These are phyloP conservation scores for Rhamphomyia laevipes DNA, from an alignment of 2,888 invertebrate genomes.

Conservation along the genomic window DNA sequence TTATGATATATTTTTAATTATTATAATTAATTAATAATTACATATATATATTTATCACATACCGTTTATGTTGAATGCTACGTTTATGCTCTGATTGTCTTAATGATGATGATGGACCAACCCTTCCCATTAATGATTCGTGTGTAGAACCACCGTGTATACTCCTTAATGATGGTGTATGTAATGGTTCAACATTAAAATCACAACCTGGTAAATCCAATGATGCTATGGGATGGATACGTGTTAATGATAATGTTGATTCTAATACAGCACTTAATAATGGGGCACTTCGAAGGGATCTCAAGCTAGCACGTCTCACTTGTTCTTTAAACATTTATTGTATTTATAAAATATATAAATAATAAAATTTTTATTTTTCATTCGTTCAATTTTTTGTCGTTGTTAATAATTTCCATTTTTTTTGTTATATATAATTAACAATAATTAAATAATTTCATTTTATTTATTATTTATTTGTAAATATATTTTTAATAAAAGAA, in stretches of 20 bases:
- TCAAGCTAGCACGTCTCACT: conserved; percentile 37
- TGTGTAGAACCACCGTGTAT: conserved; percentile 21
- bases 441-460: no score
- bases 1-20: not conserved
- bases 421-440: no score
- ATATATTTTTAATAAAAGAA: no score
- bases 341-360: conserved; percentile 8
- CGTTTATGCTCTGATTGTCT: conserved; percentile 29
- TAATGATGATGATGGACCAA: conserved; percentile 19
- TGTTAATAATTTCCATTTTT: not conserved
- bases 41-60: conserved; percentile 19
- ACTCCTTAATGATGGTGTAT: conserved; percentile 26
- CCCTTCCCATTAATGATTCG: conserved; percentile 18
- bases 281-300: conserved; percentile 39
- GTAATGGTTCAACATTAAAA: conserved; percentile 26
- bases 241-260: conserved; percentile 36
- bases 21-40: not conserved
- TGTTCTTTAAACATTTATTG: conserved; percentile 37
- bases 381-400: conserved; percentile 5
- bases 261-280: conserved; percentile 37
- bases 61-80: conserved; percentile 36
- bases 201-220: conserved; percentile 36
- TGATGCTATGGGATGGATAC: conserved; percentile 37
- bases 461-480: no score
- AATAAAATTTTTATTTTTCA: conserved; percentile 8